Percentiles rank a stretch among this genome's conserved stretches.
Conservation (phyloP, 2,888 invertebrate genomes). For the Dryocosmus kuriphilus region DNA sequence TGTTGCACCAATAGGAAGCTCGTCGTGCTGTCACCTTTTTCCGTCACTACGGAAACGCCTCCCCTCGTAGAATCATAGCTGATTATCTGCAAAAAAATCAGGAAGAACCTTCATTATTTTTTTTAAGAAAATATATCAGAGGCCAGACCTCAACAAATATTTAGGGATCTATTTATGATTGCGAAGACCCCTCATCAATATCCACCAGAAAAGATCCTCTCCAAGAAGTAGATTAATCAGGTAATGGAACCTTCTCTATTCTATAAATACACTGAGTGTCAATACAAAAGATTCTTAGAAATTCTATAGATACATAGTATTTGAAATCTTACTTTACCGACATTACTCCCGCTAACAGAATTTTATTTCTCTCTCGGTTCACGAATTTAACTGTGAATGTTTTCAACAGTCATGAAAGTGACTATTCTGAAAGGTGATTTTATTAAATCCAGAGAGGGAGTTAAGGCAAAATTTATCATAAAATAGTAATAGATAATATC, state of each 20-base stretch:
- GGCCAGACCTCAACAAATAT: background rate
- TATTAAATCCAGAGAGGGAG: too few species aligned
- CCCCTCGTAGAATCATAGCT: conserved; percentile 95
- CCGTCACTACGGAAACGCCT: conserved; percentile 94
- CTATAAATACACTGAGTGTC: too few species aligned
- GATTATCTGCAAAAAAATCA: conserved; percentile 86
- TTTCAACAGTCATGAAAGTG: too few species aligned
- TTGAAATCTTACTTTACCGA: too few species aligned
- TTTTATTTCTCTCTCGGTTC: too few species aligned
- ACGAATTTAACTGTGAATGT: too few species aligned
- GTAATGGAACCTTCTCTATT: background rate
- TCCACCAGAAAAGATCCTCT: background rate
- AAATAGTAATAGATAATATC: too few species aligned
- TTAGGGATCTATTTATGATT: background rate
- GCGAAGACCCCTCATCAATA: background rate
- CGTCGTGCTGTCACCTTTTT: conserved; percentile 93
- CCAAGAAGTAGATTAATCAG: background rate
- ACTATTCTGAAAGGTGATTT: too few species aligned
- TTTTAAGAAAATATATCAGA: background rate
- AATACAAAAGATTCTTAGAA: too few species aligned
- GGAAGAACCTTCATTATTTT: conserved; percentile 13
- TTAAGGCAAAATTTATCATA: too few species aligned
- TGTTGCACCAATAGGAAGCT: conserved; percentile 93
- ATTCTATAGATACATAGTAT: too few species aligned
- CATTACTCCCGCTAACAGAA: too few species aligned